Percentiles rank a stretch among this genome's conserved stretches.
These are phyloP conservation scores for Coenonympha glycerion DNA, from an alignment of 2,888 invertebrate genomes.

Conservation along the genomic window DNA sequence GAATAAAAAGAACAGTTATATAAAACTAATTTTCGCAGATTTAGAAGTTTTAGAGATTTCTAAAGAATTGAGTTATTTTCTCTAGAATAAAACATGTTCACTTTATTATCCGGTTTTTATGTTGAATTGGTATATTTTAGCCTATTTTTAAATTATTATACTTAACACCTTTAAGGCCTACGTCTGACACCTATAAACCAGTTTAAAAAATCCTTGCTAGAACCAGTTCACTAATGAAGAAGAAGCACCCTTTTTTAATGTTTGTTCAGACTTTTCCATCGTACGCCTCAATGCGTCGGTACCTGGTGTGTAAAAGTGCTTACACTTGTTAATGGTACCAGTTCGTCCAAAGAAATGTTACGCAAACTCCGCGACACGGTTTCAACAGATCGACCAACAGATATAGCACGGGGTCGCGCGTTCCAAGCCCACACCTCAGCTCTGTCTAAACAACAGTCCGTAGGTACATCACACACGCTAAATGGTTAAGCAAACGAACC, in stretches of 20 bases:
- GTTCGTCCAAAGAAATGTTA: slow-evolving; percentile 54
- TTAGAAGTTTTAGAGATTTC: too few relatives aligned
- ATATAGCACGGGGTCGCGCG: slow-evolving; percentile 72
- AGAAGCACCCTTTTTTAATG: not conserved
- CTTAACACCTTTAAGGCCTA: not conserved
- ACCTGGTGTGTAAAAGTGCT: not conserved
- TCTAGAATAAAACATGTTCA: too few relatives aligned
- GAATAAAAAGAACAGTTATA: too few relatives aligned
- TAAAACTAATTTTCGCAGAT: too few relatives aligned
- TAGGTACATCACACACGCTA: slow-evolving; percentile 51
- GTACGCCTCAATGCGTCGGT: not conserved
- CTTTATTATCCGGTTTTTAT: too few relatives aligned
- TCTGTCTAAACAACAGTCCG: slow-evolving; percentile 58
- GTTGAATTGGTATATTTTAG: too few relatives aligned
- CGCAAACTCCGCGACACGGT: slow-evolving; percentile 49
- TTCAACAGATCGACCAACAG: slow-evolving; percentile 58
- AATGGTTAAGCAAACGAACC: slow-evolving; percentile 54
- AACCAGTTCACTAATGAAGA: too few relatives aligned
- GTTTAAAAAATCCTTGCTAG: too few relatives aligned
- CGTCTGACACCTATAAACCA: too few relatives aligned
- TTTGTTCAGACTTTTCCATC: not conserved
- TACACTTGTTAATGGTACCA: slow-evolving; percentile 9
- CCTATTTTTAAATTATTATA: too few relatives aligned
- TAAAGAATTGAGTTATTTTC: too few relatives aligned
- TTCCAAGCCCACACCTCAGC: slow-evolving; percentile 61